Conservation (phyloP, 2,888 invertebrate species). For the Lycaena phlaeas region DNA sequence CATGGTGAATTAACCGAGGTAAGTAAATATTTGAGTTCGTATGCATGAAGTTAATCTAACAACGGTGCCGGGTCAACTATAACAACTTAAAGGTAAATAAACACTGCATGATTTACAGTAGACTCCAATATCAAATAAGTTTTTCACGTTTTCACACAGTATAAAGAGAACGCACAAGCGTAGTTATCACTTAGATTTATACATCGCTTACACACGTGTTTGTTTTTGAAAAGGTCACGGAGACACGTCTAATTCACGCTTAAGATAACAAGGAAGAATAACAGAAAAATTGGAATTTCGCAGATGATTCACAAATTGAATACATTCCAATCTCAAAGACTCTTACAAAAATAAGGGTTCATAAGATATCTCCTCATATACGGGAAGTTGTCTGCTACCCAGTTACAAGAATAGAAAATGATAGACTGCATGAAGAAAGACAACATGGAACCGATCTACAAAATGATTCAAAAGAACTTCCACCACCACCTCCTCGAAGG, state of each 20-base stretch:
- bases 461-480: conserved; percentile 41
- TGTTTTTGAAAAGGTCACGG: conserved; percentile 45
- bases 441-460: conserved; percentile 57
- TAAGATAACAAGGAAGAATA: conserved; percentile 38
- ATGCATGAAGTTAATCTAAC: conserved; percentile 38
- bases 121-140: conserved; percentile 66
- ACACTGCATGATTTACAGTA: conserved; percentile 43
- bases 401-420: conserved; percentile 47
- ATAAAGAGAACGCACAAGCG: conserved; percentile 33
- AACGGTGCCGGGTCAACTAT: conserved; percentile 49
- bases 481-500: conserved; percentile 83
- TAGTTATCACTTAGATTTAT: conserved; percentile 40
- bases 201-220: conserved; percentile 43
- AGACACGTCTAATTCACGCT: conserved; percentile 51
- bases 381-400: conserved; percentile 77
- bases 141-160: conserved; percentile 17
- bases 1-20: conserved; percentile 45
- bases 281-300: conserved; percentile 59
- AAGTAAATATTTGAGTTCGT: conserved; percentile 40
- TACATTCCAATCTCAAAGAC: conserved; percentile 87
- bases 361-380: conserved; percentile 72
- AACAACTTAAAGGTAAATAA: conserved; percentile 42
- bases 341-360: conserved; percentile 84
- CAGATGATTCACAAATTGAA: conserved; percentile 85
- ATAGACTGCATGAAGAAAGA: conserved; percentile 62